phyloP scores from a whole-genome alignment of 2,113 vertebrate species.

The Nettapus auritus region DNA sequence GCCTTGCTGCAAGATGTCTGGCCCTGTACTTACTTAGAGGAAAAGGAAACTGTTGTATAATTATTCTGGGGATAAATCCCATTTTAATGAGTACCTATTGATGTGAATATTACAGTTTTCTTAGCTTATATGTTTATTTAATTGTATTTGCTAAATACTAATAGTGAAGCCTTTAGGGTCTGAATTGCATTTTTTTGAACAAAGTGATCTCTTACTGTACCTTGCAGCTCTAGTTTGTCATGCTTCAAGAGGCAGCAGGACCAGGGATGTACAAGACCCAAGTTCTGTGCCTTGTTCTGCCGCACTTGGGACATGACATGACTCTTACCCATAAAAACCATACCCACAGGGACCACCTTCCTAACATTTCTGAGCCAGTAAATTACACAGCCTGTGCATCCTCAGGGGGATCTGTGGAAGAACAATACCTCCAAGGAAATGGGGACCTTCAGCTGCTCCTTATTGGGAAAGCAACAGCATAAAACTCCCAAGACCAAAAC shows the following conservation, averaged over 20 bases:
- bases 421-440: neutral
- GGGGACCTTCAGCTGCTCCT: neutral
- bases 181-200: neutral
- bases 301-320: neutral
- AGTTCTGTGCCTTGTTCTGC: neutral
- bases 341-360: neutral
- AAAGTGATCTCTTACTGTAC: neutral
- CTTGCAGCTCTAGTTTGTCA: neutral
- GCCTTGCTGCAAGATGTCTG: neutral
- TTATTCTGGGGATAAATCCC: neutral
- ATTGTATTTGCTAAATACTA: neutral
- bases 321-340: neutral
- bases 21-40: neutral
- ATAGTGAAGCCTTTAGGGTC: neutral
- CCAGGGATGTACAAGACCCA: neutral
- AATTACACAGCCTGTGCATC: neutral
- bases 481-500: neutral
- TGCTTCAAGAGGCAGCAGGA: neutral
- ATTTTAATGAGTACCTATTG: neutral
- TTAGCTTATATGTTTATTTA: neutral
- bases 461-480: neutral
- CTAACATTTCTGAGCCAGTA: neutral
- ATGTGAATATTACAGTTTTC: neutral
- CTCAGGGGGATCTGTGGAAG: neutral
- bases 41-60: neutral